Percentiles rank a stretch among this genome's conserved stretches.
Evolutionary conservation across 1,140 invertebrate genomes (phyloP).

Genomic region (Aphaenogaster floridana): DNA sequence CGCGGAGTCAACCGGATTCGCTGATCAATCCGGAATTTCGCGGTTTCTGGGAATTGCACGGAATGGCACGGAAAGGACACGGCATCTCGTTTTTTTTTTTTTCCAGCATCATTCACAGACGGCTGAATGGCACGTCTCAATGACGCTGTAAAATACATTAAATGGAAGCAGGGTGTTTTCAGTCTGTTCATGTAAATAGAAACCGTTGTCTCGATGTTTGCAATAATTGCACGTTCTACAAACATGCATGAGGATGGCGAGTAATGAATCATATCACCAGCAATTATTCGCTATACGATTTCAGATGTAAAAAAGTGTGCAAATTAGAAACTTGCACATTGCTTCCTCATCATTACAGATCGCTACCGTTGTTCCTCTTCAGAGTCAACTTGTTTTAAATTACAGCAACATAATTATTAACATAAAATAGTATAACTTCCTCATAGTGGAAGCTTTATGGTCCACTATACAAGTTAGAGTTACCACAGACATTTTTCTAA

Average conservation of each 20-base stretch:
- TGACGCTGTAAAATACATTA: conserved; percentile 68
- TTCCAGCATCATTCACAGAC: conserved; percentile 43
- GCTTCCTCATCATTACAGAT: no score
- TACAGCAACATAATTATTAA: no score
- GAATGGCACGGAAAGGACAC: no score
- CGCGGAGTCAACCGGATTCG: conserved; percentile 70
- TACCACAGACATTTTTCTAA: no score
- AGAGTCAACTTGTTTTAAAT: no score
- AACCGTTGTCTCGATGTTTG: neutral
- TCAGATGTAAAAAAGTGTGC: neutral
- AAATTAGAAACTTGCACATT: no score
- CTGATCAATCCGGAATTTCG: conserved; percentile 47
- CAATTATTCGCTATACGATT: neutral
- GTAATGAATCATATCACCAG: neutral
- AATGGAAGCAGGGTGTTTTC: conserved; percentile 23
- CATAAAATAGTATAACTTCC: no score
- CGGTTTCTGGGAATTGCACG: neutral
- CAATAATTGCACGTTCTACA: neutral
- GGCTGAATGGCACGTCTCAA: conserved; percentile 56
- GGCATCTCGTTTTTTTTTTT: neutral
- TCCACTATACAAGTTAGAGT: no score
- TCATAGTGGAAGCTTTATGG: no score
- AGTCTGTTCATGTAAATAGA: neutral
- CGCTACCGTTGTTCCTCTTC: no score
- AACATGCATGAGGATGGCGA: neutral